Percentiles rank a stretch among this genome's conserved stretches.
These are phyloP conservation scores for Mya arenaria DNA, from an alignment of 1,140 invertebrate genomes.

Conservation along the genomic window DNA sequence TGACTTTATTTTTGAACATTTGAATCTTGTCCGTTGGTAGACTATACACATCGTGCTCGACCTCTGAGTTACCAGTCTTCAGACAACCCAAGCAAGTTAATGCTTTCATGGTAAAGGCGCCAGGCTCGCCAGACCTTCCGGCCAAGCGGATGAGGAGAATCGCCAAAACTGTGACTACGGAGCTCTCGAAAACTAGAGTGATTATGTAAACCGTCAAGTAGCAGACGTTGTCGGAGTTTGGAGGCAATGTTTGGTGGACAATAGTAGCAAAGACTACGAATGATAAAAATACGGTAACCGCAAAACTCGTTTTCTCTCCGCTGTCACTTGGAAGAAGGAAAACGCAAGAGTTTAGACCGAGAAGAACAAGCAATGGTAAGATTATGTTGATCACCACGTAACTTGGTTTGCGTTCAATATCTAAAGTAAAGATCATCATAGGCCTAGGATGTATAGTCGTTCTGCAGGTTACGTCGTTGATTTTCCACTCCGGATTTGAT, in stretches of 20 bases:
- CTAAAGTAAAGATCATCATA: not conserved
- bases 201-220: not conserved
- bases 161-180: not conserved
- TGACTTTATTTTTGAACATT: too few relatives aligned
- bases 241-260: not conserved
- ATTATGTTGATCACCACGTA: not conserved
- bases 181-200: not conserved
- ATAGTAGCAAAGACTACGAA: constrained; percentile 11
- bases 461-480: not conserved
- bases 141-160: not conserved
- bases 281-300: constrained; percentile 7
- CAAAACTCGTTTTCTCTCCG: constrained; percentile 15
- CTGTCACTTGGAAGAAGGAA: constrained; percentile 1
- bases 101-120: too few relatives aligned
- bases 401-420: not conserved
- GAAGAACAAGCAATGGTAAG: not conserved
- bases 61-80: too few relatives aligned
- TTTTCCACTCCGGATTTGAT: not conserved
- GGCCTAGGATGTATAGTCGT: not conserved
- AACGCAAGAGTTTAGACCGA: not conserved
- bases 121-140: not conserved
- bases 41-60: too few relatives aligned
- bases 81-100: too few relatives aligned
- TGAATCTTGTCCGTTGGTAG: too few relatives aligned
- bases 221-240: not conserved